These are phyloP conservation scores for Parauchenoglanis punctatus DNA, from an alignment of 2,797 vertebrate genomes.

Conservation along the genomic window DNA sequence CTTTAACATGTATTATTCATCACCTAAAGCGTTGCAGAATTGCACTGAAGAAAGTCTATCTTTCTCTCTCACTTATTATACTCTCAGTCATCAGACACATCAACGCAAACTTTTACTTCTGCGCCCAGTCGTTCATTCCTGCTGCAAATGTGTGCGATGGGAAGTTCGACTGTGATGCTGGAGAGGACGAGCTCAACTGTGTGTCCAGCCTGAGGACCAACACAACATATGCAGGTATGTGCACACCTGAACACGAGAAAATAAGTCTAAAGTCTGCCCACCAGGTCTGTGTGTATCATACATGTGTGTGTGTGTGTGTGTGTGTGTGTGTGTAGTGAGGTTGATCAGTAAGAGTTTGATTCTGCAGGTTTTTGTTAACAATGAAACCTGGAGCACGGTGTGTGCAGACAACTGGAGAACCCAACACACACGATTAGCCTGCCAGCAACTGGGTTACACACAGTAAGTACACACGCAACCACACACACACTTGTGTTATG, in stretches of 20 bases:
- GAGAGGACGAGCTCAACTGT: constrained; percentile 75
- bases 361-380: constrained; percentile 70
- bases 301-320: background rate
- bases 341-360: constrained; percentile 73
- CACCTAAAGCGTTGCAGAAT: background rate
- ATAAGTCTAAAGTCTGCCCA: background rate
- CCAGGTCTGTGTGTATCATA: background rate
- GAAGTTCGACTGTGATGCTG: constrained; percentile 65
- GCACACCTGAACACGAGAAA: background rate
- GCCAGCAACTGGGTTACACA: constrained; percentile 76
- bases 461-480: constrained; percentile 64
- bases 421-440: constrained; percentile 68
- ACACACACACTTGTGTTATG: background rate
- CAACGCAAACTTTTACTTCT: constrained; percentile 76
- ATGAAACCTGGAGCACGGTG: constrained; percentile 68
- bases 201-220: constrained; percentile 58
- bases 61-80: background rate
- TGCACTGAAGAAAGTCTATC: background rate
- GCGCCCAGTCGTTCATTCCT: constrained; percentile 68
- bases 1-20: background rate
- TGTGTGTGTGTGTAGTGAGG: constrained; percentile 66
- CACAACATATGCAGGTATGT: constrained; percentile 51
- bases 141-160: constrained; percentile 69
- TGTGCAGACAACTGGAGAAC: constrained; percentile 73
- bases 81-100: constrained; percentile 71